Evolutionary conservation across 2,113 vertebrate genomes (phyloP), one percentile per base, ranked within the genome.

Genomic region (human): DNA sequence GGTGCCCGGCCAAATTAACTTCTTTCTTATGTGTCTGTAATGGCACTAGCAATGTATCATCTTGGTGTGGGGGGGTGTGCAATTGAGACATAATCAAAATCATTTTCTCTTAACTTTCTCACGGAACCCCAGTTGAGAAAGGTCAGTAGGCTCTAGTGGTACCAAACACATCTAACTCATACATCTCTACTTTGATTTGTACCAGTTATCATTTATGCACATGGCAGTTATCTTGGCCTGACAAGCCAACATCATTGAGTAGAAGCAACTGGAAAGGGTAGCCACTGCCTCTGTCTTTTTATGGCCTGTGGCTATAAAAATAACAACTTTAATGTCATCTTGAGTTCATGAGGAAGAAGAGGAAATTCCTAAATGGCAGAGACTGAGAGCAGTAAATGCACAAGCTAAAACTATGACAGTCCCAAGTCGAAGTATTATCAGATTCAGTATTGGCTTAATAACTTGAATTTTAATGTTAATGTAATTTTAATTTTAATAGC

Each of bases 291-390:
- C 59, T 61, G 5, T 52, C 70, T 59, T 50, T 35, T 70, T 27
- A 64, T 0, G 52, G 45, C 13, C 38, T 0, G 8, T 12, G 70
- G 16, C 13, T 32, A 88, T 20, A 72, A 35, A 78, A 95, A 61
- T 64, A 35, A 43, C 3, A 55, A 20, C 43, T 30, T 64, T 64
- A 64, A 80, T 80, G 43, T 13, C 70, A 79, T 90, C 16, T 79
- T 45, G 52, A 52, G 30, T 70, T 89, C 30, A 52, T 30, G 38
- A 45, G 22, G 50, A 92, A 84, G 55, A 90, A 88, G n/a, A 86
- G 66, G 50, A 93, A 90, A 59, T 72, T 87, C 45, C 75, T 86
- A 59, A 96, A 88, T 83, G 52, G 32, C 70, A 87, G 55, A 87
- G 50, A 75, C 18, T 38, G 22, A 91, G 8, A 92, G 59, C 43